Base-by-base conservation (phyloP, 2,113 vertebrate genomes). In the Pterocles gutturalis region DNA sequence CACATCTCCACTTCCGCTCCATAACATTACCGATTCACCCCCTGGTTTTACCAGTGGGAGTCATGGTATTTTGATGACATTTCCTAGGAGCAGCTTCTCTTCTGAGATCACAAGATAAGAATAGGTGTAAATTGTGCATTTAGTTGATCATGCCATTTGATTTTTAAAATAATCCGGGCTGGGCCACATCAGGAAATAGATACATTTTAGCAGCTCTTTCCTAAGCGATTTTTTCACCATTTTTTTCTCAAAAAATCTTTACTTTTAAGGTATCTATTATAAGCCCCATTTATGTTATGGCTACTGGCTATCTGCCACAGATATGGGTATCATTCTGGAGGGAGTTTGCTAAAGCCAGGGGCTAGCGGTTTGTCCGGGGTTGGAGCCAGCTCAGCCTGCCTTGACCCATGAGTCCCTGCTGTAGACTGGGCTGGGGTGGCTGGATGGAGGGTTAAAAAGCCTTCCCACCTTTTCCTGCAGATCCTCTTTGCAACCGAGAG, bases 31-130 rank as follows among this genome's bases (percentile, higher is more conserved):
- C 5, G 0, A 67, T 66, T 81, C 83, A 81, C 43, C 64, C 25
- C 26, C 51, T 89, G 72, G 55, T 94, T 96, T 87, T 84, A 64
- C 58, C 87, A 91, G 94, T 95, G 89, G 72, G 91, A 96, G 95
- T 87, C 33, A 8, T 95, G 95, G 54, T 96, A 95, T 96, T 97
- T 97, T 91, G 83, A 82, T 96, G 94, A 95, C 89, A 87, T 94
- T 96, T 96, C 89, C 83, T 91, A 66, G 33, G 48, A 94, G 60
- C 83, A 91, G 38, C 51, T 89, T 94, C 87, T 71, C 55, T 67
- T 91, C 94, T 71, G 83, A 94, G 89, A 95, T 95, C 86, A 83
- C 4, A 3, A 94, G 87, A 93, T 92, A 96, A 87, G 80, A 84
- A 70, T 84, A 94, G 84, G 83, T 43, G 71, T 92, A 92, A 87